A percentile compares a stretch with the other conserved stretches of the same genome.
Evolutionary conservation across 2,113 vertebrate species (phyloP).

Genomic region (Xiphophorus maculatus): DNA sequence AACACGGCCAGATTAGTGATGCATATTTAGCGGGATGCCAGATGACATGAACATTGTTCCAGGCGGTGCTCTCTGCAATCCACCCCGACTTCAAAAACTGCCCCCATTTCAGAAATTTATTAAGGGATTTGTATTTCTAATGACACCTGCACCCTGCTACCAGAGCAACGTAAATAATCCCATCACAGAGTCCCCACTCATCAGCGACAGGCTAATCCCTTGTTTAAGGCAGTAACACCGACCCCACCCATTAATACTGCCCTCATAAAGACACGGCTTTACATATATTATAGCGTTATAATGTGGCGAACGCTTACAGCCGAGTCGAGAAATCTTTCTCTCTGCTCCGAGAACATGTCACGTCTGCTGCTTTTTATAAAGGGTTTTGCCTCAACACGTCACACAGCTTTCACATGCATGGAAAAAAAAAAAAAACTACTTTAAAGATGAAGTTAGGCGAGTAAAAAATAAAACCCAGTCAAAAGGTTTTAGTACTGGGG

Average conservation of each 20-base stretch:
- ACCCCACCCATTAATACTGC: constrained; percentile 82
- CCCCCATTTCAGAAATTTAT: constrained; percentile 78
- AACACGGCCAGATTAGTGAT: constrained; percentile 70
- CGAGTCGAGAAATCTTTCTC: constrained; percentile 60
- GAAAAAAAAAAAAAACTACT: constrained; percentile 50
- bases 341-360: constrained; percentile 71
- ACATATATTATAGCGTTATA: constrained; percentile 81
- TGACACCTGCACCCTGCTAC: constrained; percentile 83
- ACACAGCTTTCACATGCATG: constrained; percentile 53
- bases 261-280: constrained; percentile 81
- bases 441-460: constrained; percentile 51
- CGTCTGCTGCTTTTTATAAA: constrained; percentile 70
- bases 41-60: constrained; percentile 76
- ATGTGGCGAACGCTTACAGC: constrained; percentile 68
- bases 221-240: constrained; percentile 85
- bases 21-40: constrained; percentile 61
- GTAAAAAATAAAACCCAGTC: constrained; percentile 55
- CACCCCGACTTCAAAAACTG: constrained; percentile 64
- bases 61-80: constrained; percentile 50
- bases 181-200: constrained; percentile 79
- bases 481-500: constrained; percentile 58
- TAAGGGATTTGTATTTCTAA: constrained; percentile 84
- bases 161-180: constrained; percentile 84
- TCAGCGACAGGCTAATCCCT: constrained; percentile 83
- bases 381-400: constrained; percentile 61